Evolutionary conservation across 64 coral and sea anemone genomes (phyloP).

Genomic region (Stichodactyla mertensii): DNA sequence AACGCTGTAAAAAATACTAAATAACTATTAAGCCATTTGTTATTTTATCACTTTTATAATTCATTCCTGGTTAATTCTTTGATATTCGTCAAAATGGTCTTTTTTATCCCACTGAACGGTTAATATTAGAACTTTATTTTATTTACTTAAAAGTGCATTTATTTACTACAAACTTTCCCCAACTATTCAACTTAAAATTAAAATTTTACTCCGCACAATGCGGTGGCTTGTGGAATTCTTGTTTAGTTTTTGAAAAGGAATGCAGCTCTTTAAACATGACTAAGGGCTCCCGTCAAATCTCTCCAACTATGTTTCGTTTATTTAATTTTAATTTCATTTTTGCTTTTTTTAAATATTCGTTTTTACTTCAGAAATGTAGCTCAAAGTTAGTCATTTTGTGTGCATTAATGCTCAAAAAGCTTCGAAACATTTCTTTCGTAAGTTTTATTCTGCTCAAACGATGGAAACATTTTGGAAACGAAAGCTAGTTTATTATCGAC

Average conservation of each 20-base stretch:
- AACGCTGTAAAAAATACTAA: too few species aligned
- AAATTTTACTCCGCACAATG: background rate
- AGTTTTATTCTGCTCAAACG: too few species aligned
- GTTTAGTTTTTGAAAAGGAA: background rate
- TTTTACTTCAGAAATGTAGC: too few species aligned
- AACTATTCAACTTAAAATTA: conserved; percentile 7
- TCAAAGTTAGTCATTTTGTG: too few species aligned
- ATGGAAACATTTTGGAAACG: too few species aligned
- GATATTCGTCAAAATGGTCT: background rate
- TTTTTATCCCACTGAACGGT: background rate
- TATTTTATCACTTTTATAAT: background rate
- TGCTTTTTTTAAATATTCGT: too few species aligned
- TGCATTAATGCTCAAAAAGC: too few species aligned
- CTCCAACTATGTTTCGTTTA: background rate
- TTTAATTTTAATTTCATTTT: too few species aligned
- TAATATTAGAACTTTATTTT: background rate
- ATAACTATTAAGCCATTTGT: too few species aligned
- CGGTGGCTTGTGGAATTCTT: background rate
- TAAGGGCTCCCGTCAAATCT: background rate
- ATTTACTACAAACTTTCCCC: background rate
- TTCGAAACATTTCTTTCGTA: too few species aligned
- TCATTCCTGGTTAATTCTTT: background rate
- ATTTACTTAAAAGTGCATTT: background rate
- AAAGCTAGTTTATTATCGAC: too few species aligned
- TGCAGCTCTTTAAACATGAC: background rate